Conservation (phyloP, 1,140 invertebrate genomes). For the Forficula auricularia region DNA sequence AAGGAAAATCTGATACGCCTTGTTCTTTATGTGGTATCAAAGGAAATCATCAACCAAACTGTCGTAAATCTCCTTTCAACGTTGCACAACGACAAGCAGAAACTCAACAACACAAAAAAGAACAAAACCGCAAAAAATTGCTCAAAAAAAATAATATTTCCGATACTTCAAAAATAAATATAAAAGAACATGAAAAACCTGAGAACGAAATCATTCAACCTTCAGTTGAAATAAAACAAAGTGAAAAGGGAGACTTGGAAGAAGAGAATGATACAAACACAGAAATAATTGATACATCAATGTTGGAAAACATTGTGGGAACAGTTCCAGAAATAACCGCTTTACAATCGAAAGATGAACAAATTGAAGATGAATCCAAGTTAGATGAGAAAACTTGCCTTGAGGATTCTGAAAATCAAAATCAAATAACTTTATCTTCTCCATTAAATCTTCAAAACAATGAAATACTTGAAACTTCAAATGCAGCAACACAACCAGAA, state of each 20-base stretch:
- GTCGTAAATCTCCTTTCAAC: constrained; percentile 13
- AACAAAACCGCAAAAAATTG: background rate
- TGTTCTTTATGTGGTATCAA: constrained; percentile 25
- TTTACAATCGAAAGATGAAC: too few relatives aligned
- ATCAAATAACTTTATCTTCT: too few relatives aligned
- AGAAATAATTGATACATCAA: too few relatives aligned
- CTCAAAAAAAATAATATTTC: too few relatives aligned
- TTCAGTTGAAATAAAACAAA: constrained; percentile 26
- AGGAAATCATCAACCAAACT: constrained; percentile 21
- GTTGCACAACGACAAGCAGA: constrained; percentile 6
- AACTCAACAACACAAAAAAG: constrained; percentile 19
- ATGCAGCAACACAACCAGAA: too few relatives aligned
- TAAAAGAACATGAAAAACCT: background rate
- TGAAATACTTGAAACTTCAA: too few relatives aligned
- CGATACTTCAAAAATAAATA: background rate
- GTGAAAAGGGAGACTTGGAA: constrained; percentile 16
- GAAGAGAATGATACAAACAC: constrained; percentile 4
- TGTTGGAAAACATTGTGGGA: too few relatives aligned
- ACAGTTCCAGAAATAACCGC: too few relatives aligned
- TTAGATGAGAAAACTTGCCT: too few relatives aligned
- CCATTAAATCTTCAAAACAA: too few relatives aligned
- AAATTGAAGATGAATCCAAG: too few relatives aligned
- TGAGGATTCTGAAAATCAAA: too few relatives aligned
- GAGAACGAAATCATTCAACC: constrained; percentile 10
- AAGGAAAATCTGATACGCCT: constrained; percentile 7